phyloP scores from a whole-genome alignment of 2,113 vertebrate genomes.

The Tiliqua scincoides region DNA sequence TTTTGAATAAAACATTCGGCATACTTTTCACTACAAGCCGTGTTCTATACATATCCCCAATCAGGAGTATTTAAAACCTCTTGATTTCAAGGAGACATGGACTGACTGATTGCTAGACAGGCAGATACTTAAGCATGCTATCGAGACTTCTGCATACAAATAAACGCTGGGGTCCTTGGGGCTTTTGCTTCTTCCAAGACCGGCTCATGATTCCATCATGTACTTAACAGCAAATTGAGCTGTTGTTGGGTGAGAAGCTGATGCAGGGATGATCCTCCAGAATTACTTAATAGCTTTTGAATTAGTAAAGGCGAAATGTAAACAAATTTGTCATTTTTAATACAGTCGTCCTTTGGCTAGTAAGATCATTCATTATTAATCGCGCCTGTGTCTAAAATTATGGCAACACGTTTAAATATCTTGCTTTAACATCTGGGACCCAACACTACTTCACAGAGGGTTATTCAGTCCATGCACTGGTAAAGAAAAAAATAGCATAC shows the following conservation, averaged over 20 bases:
- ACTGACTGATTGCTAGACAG: conserved; percentile 38
- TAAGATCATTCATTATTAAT: conserved; percentile 1
- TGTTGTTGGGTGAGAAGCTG: background rate
- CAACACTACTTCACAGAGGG: no score
- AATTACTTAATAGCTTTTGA: background rate
- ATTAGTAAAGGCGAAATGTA: conserved; percentile 14
- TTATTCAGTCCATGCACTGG: background rate
- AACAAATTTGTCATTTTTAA: conserved; percentile 17
- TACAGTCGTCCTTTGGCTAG: background rate
- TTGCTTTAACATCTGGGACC: background rate
- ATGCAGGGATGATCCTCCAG: conserved; percentile 4
- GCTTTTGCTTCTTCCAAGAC: conserved; percentile 19
- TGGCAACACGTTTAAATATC: background rate
- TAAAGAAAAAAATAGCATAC: background rate
- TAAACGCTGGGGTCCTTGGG: conserved; percentile 18
- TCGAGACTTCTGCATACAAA: conserved; percentile 29
- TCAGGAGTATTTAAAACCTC: conserved; percentile 32
- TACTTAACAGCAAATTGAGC: conserved; percentile 17
- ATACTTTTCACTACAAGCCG: conserved; percentile 24
- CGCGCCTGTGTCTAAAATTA: background rate
- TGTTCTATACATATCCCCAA: conserved; percentile 33
- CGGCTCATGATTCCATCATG: background rate
- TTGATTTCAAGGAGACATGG: conserved; percentile 35
- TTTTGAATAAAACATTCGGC: conserved; percentile 38
- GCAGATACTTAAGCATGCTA: conserved; percentile 21